Conservation (phyloP, 2,797 vertebrate species). For the Dicrostonyx torquatus region DNA sequence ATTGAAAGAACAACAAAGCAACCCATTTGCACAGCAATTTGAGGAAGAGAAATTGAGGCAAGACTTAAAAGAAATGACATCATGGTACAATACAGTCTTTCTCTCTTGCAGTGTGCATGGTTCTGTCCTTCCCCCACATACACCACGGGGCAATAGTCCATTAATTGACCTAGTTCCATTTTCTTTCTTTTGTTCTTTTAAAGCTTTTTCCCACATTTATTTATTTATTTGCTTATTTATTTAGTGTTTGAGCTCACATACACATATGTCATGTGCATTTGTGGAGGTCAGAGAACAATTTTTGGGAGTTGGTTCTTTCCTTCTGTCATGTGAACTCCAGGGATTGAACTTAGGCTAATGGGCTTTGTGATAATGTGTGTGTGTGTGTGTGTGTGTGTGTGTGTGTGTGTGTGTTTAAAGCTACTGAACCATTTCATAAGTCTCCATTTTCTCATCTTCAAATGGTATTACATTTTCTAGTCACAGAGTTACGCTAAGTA, state of each 20-base stretch:
- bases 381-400: too few relatives aligned
- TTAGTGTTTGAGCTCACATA: not conserved
- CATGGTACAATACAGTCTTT: accelerated
- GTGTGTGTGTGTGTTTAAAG: not conserved
- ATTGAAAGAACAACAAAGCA: not conserved
- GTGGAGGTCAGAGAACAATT: not conserved
- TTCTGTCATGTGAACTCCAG: not conserved
- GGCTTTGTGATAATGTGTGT: not conserved
- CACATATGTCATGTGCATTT: not conserved
- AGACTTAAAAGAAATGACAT: not conserved
- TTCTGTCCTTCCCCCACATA: accelerated
- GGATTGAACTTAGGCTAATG: not conserved
- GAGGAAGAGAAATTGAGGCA: not conserved
- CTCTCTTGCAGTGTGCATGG: accelerated
- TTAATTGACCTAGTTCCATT: not conserved
- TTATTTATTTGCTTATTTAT: not conserved
- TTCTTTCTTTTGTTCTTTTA: not conserved
- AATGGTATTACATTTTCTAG: accelerated
- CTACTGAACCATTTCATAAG: not conserved
- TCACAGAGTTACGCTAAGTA: not conserved
- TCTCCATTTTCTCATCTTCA: not conserved
- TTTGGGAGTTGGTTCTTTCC: not conserved
- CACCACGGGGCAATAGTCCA: accelerated
- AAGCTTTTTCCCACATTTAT: not conserved
- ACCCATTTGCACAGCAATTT: not conserved